Conservation (phyloP, 2,888 invertebrate species). For the Endomychus coccineus region DNA sequence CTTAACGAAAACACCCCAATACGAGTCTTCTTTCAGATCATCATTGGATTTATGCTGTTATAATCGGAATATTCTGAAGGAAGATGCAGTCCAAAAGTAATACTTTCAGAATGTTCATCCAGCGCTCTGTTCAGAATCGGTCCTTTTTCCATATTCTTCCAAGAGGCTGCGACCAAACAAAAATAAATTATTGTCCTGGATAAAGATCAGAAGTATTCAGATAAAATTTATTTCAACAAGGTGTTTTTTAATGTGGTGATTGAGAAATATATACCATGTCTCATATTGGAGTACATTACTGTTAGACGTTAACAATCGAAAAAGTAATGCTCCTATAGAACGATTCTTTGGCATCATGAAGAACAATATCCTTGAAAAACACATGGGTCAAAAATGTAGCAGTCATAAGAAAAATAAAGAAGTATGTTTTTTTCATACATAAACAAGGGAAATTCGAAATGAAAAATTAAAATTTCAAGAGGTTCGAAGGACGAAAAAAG, state of each 20-base stretch:
- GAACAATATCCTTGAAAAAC: background rate
- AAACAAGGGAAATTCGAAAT: background rate
- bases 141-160: conserved; percentile 1
- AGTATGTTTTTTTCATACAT: conserved; percentile 3
- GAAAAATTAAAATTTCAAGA: background rate
- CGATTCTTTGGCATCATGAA: conserved; percentile 6
- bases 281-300: background rate
- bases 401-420: conserved; percentile 4
- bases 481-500: background rate
- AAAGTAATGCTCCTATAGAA: conserved; percentile 4
- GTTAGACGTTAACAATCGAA: conserved; percentile 1
- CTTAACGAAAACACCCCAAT: background rate
- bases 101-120: background rate
- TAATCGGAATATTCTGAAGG: background rate
- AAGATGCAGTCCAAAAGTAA: background rate
- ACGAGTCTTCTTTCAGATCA: background rate
- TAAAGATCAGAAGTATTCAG: background rate
- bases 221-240: background rate
- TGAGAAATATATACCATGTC: background rate
- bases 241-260: too few relatives aligned
- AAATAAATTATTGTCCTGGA: background rate
- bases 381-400: background rate
- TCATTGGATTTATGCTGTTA: background rate
- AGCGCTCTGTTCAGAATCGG: background rate
- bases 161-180: background rate